phyloP scores from a whole-genome alignment of 2,113 vertebrate genomes.

The Climacteris rufus region DNA sequence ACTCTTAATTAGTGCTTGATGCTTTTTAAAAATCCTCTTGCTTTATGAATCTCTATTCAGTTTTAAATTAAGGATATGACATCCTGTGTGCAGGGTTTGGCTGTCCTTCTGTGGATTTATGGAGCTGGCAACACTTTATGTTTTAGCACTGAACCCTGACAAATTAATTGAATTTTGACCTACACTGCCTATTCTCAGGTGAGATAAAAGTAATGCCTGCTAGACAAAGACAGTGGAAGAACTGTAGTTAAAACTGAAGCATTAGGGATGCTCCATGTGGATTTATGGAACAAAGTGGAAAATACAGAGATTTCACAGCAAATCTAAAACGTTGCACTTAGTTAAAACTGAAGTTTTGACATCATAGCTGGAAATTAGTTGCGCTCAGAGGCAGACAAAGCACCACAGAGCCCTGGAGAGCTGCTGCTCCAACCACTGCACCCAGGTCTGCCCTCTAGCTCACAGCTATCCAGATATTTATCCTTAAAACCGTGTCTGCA shows the following conservation, averaged over 20 bases:
- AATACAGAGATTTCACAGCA: not conserved
- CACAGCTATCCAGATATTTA: not conserved
- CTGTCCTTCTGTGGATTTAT: not conserved
- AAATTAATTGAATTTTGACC: not conserved
- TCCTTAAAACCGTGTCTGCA: not conserved
- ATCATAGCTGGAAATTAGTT: not conserved
- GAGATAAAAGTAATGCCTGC: not conserved
- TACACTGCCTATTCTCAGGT: not conserved
- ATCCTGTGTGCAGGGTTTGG: not conserved
- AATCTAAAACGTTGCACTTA: not conserved
- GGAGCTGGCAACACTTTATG: not conserved
- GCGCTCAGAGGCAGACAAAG: not conserved
- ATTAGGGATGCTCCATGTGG: not conserved
- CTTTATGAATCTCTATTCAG: not conserved
- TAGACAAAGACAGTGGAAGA: not conserved
- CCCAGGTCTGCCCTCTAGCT: rapidly evolving
- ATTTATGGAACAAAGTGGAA: not conserved
- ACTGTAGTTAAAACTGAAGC: not conserved
- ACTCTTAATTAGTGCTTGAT: not conserved
- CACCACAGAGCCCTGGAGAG: not conserved
- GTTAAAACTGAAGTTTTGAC: not conserved
- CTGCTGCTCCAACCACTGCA: not conserved
- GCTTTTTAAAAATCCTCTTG: not conserved
- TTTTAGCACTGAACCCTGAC: not conserved
- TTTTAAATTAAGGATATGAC: not conserved